Evolutionary conservation across 2,888 invertebrate genomes (phyloP).

Genomic region (Odontothrips loti): DNA sequence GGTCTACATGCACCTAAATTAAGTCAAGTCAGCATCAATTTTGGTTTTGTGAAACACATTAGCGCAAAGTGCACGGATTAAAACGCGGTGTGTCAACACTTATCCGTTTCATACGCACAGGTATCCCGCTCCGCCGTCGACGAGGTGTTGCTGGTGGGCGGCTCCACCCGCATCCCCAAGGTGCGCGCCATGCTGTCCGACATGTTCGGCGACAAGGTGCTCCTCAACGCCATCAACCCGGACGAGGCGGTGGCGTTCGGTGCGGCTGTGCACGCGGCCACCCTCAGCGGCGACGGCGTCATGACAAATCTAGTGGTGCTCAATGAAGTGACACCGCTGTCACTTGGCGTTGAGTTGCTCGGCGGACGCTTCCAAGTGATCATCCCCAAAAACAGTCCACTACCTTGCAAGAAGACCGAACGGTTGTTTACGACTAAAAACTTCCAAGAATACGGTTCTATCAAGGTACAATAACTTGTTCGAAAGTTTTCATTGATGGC

Average conservation of each 20-base stretch:
- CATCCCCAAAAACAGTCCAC: background rate
- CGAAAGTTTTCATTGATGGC: too few species aligned
- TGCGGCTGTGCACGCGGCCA: background rate
- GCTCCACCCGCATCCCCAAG: conserved; percentile 11
- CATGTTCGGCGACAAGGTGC: background rate
- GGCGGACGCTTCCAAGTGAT: background rate
- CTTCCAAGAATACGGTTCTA: background rate
- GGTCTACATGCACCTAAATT: too few species aligned
- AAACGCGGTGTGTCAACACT: too few species aligned
- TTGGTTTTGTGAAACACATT: too few species aligned
- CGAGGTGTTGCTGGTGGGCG: conserved; percentile 15
- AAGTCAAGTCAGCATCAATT: too few species aligned
- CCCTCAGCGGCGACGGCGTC: background rate
- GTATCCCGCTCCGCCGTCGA: too few species aligned
- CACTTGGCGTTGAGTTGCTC: background rate
- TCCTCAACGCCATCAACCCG: background rate
- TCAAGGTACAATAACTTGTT: background rate
- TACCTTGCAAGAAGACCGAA: background rate
- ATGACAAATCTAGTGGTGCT: background rate
- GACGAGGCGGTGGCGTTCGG: background rate
- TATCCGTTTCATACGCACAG: too few species aligned
- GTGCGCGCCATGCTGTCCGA: conserved; percentile 13
- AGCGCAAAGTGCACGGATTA: too few species aligned
- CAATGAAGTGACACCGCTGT: background rate
- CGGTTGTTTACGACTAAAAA: background rate